phyloP scores from a whole-genome alignment of 2,888 invertebrate genomes.

The Darwinula stevensoni region DNA sequence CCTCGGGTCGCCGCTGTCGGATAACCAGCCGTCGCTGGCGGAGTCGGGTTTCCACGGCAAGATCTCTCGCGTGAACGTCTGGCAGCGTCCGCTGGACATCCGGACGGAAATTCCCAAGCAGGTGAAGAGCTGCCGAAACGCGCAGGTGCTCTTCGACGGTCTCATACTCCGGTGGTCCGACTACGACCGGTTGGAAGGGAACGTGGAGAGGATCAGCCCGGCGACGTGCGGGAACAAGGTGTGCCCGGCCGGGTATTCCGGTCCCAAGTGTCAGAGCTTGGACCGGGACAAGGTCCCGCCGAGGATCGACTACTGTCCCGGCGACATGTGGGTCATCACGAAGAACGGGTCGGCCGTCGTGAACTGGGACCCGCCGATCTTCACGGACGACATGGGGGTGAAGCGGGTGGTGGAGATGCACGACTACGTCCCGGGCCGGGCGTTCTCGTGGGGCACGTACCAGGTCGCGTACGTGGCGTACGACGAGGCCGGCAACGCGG shows the following conservation, averaged over 20 bases:
- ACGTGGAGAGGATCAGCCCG: conserved; percentile 66
- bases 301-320: conserved; percentile 61
- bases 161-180: conserved; percentile 74
- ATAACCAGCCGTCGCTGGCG: conserved; percentile 32
- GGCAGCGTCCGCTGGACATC: conserved; percentile 67
- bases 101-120: conserved; percentile 77
- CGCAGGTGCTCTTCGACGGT: conserved; percentile 59
- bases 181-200: conserved; percentile 59
- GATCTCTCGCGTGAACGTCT: conserved; percentile 72
- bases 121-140: conserved; percentile 61
- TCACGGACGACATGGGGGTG: conserved; percentile 61
- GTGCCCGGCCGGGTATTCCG: conserved; percentile 61
- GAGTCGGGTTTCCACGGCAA: conserved; percentile 87
- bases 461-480: conserved; percentile 77
- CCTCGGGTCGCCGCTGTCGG: conserved; percentile 57
- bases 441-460: conserved; percentile 42
- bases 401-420: conserved; percentile 47
- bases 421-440: conserved; percentile 54
- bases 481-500: conserved; percentile 70
- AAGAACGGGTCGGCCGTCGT: conserved; percentile 70
- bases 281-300: conserved; percentile 61
- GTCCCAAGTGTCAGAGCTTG: conserved; percentile 51
- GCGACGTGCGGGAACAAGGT: conserved; percentile 68
- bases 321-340: conserved; percentile 75
- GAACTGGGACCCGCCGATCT: conserved; percentile 68